Conservation (phyloP, 2,113 vertebrate species). For the Platichthys flesus region DNA sequence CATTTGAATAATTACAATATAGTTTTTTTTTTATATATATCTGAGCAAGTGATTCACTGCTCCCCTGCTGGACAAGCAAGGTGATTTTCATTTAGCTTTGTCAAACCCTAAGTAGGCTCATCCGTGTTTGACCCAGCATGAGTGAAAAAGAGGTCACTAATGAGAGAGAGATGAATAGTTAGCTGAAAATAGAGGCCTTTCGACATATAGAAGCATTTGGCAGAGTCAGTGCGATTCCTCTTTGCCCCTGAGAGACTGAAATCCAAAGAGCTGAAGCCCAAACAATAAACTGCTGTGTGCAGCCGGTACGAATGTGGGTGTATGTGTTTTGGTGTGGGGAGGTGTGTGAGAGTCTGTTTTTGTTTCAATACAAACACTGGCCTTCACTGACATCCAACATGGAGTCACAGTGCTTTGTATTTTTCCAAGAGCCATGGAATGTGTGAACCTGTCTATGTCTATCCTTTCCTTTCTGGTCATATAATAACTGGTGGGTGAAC, state of each 20-base stretch:
- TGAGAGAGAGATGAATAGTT: conserved; percentile 64
- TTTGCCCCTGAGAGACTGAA: conserved; percentile 35
- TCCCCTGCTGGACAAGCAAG: conserved; percentile 59
- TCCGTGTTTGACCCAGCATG: conserved; percentile 71
- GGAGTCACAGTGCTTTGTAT: conserved; percentile 53
- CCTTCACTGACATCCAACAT: conserved; percentile 45
- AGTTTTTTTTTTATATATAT: conserved; percentile 13
- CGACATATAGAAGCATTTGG: conserved; percentile 38
- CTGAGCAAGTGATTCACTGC: conserved; percentile 33
- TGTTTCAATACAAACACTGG: conserved; percentile 61
- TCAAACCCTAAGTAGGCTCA: conserved; percentile 67
- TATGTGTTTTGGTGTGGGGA: conserved; percentile 57
- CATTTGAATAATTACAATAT: conserved; percentile 22
- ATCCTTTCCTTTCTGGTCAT: conserved; percentile 43
- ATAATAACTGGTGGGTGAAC: conserved; percentile 54
- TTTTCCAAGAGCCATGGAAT: conserved; percentile 58
- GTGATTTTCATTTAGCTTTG: conserved; percentile 45
- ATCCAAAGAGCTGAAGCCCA: conserved; percentile 39
- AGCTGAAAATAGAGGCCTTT: conserved; percentile 61
- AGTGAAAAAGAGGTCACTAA: conserved; percentile 70
- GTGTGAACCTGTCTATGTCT: conserved; percentile 58
- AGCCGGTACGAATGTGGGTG: conserved; percentile 38
- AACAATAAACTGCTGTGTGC: conserved; percentile 41
- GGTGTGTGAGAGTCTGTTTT: conserved; percentile 46
- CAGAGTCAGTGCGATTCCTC: conserved; percentile 26